Conservation (phyloP, 35 echinoderm and acorn worm species). For the Apostichopus japonicus region DNA sequence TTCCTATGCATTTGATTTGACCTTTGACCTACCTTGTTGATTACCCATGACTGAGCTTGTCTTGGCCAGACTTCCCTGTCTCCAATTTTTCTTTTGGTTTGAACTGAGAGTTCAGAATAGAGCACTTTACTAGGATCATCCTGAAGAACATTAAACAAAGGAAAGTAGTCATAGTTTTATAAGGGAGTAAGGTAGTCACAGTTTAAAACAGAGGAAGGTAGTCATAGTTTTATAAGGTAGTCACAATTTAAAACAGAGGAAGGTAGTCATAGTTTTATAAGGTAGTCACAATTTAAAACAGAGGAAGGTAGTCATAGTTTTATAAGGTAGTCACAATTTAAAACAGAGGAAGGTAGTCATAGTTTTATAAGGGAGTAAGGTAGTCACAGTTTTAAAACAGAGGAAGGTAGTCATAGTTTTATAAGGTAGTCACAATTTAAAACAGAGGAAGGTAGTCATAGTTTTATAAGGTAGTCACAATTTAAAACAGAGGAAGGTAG, state of each 20-base stretch:
- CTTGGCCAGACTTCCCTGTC: constrained; percentile 81
- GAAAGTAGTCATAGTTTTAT: neutral
- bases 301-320: too few species aligned
- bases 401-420: neutral
- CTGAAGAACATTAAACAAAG: constrained; percentile 42
- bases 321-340: too few species aligned
- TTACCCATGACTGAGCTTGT: constrained; percentile 90
- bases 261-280: too few species aligned
- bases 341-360: rapidly evolving
- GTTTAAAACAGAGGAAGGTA: too few species aligned
- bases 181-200: too few species aligned
- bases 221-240: too few species aligned
- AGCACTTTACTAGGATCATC: constrained; percentile 80
- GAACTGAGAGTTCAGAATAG: constrained; percentile 75
- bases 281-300: too few species aligned
- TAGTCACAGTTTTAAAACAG: neutral
- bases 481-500: neutral
- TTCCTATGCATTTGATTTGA: neutral
- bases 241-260: too few species aligned
- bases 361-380: too few species aligned
- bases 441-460: too few species aligned
- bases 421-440: too few species aligned
- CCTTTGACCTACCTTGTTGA: constrained; percentile 84
- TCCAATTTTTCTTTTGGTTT: constrained; percentile 72
- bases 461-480: too few species aligned